Base-by-base conservation (phyloP, 2,113 vertebrate genomes). In the Hippopotamus amphibius region DNA sequence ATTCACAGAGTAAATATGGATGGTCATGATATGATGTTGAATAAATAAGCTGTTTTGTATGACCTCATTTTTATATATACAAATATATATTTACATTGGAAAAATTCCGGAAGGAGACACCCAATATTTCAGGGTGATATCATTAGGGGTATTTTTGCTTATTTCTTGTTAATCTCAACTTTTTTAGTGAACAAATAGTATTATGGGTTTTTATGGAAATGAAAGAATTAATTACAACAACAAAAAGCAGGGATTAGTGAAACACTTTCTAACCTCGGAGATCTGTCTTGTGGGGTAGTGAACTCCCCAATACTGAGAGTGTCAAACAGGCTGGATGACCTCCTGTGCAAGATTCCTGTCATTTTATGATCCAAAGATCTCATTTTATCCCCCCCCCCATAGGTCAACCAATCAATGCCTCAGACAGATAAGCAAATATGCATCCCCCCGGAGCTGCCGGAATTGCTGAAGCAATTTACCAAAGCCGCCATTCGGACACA, bases 381-480 rank as follows among this genome's bases (percentile, higher is more conserved):
- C 76, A 59, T 82, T 68, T 82, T 79, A 11, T 63, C 65, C 57
- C 59, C 86, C 11, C 22, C 9, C 59, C 24, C 59, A 93, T 59
- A 98, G 98, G 97, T 84, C 93, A 83, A 95, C 86, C 66, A 95
- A 97, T 71, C 97, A 95, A 98, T 98, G 98, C 98, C 97, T 93
- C 97, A 97, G 81, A 98, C 97, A 74, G 95, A 98, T n/a, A 98
- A 98, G 77, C 95, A 98, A 94, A 86, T 98, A 95, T 97, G 98
- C 92, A 98, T 98, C 61, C 98, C 98, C 7, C 97, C 96, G 4
- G 98, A 98, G 93, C 98, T 98, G 93, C 98, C 98, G 0, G 98
- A 98, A 66, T 79, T 99, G 89, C 95, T 99, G 92, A 98, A 98
- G 95, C 98, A 98, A 91, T 99, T 98, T 74, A 98, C 98, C 91